These are phyloP conservation scores for Cassiopea xamachana DNA, from an alignment of 30 jellyfish, hydroid and myxozoan species.

Conservation along the genomic window DNA sequence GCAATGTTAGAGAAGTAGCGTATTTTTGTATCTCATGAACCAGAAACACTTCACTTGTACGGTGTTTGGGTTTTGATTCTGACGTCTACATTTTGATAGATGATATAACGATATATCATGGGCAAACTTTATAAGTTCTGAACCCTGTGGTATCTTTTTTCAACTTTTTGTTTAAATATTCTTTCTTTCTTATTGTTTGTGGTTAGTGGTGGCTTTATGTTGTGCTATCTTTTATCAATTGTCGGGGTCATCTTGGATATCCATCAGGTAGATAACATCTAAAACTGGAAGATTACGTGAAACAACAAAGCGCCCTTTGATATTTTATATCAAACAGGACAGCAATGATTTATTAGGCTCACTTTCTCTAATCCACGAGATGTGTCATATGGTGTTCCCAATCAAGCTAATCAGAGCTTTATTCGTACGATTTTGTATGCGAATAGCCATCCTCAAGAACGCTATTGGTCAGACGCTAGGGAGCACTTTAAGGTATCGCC, in stretches of 20 bases:
- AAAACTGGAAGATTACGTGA: neutral
- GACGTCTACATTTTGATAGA: too few species aligned
- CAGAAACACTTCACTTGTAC: too few species aligned
- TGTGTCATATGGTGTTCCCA: neutral
- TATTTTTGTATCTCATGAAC: too few species aligned
- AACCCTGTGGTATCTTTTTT: neutral
- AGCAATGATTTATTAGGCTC: neutral
- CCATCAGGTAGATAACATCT: conserved; percentile 18
- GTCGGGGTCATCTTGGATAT: conserved; percentile 32
- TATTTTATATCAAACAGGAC: neutral
- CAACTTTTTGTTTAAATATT: neutral
- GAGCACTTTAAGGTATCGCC: too few species aligned
- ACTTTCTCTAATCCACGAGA: neutral
- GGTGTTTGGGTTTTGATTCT: too few species aligned
- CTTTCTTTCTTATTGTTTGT: neutral
- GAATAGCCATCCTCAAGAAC: too few species aligned
- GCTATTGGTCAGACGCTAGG: too few species aligned
- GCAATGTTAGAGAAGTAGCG: too few species aligned
- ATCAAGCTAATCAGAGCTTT: neutral
- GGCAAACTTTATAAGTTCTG: neutral
- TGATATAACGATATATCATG: neutral
- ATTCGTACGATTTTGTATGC: neutral
- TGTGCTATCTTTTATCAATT: neutral
- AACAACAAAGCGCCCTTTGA: conserved; percentile 11
- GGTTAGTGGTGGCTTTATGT: neutral